phyloP scores from a whole-genome alignment of 2,113 vertebrate genomes.

The Hippoglossus stenolepis region DNA sequence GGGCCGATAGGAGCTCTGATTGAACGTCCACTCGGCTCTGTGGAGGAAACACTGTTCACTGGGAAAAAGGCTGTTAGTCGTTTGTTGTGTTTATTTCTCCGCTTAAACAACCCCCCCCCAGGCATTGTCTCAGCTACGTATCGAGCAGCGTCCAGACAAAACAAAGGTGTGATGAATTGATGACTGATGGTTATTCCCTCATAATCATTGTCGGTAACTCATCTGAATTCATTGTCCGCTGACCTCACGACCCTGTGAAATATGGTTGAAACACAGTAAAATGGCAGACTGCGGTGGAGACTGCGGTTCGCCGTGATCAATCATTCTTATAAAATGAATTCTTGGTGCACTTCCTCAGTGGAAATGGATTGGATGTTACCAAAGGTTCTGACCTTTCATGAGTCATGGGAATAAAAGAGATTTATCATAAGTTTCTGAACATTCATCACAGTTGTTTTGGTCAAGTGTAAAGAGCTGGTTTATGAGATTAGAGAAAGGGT shows the following conservation, averaged over 20 bases:
- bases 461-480: not conserved
- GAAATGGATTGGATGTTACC: conserved; percentile 11
- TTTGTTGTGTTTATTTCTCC: conserved; percentile 34
- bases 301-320: conserved; percentile 1
- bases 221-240: conserved; percentile 17
- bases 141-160: conserved; percentile 6
- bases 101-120: conserved; percentile 27
- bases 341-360: not conserved
- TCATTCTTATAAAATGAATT: conserved; percentile 23
- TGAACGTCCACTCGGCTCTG: conserved; percentile 68
- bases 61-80: conserved; percentile 24
- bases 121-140: not conserved
- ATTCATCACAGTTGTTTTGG: not conserved
- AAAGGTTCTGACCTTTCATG: conserved; percentile 4
- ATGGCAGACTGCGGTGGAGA: conserved; percentile 11
- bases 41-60: conserved; percentile 27
- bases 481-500: not conserved
- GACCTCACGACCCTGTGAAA: conserved; percentile 28
- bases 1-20: conserved; percentile 65
- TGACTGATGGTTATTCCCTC: conserved; percentile 32
- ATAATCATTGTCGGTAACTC: conserved; percentile 23
- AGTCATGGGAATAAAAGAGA: not conserved
- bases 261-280: conserved; percentile 19
- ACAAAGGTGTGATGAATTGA: conserved; percentile 14
- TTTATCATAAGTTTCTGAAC: not conserved